Conservation (phyloP, 2,113 vertebrate species). For the Perca schrenkii region DNA sequence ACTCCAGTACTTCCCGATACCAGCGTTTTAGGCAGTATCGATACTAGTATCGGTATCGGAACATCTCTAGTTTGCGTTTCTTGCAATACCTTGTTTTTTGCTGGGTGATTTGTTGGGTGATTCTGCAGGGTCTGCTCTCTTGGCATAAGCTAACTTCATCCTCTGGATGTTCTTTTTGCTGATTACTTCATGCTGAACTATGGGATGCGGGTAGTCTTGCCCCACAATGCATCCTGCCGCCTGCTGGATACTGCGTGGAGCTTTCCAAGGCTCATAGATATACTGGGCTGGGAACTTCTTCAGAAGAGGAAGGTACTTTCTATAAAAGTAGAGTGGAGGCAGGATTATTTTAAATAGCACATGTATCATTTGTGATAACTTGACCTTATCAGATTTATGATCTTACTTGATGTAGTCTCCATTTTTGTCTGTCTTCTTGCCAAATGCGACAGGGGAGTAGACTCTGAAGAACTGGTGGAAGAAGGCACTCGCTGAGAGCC, state of each 20-base stretch:
- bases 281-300: slow-evolving; percentile 81
- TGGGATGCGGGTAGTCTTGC: slow-evolving; percentile 82
- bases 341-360: accelerated
- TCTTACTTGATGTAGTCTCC: slow-evolving; percentile 84
- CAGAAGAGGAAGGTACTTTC: slow-evolving; percentile 84
- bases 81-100: slow-evolving; percentile 62
- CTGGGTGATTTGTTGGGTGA: slow-evolving; percentile 17
- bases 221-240: slow-evolving; percentile 84
- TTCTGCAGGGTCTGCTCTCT: slow-evolving; percentile 25
- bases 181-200: slow-evolving; percentile 70
- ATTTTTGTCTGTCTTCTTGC: slow-evolving; percentile 84
- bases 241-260: slow-evolving; percentile 79
- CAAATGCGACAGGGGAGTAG: slow-evolving; percentile 82
- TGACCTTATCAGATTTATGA: neutral
- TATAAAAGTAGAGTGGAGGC: slow-evolving; percentile 25
- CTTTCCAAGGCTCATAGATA: slow-evolving; percentile 87
- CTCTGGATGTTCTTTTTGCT: slow-evolving; percentile 82
- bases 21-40: too few relatives aligned
- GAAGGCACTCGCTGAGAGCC: slow-evolving; percentile 85
- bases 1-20: too few relatives aligned
- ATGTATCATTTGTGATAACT: neutral
- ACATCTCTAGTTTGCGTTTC: neutral
- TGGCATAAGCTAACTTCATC: slow-evolving; percentile 83
- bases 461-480: slow-evolving; percentile 85
- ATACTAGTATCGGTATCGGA: too few relatives aligned